Base-by-base conservation (phyloP, 2,797 vertebrate genomes). In the Anguilla pacifica region DNA sequence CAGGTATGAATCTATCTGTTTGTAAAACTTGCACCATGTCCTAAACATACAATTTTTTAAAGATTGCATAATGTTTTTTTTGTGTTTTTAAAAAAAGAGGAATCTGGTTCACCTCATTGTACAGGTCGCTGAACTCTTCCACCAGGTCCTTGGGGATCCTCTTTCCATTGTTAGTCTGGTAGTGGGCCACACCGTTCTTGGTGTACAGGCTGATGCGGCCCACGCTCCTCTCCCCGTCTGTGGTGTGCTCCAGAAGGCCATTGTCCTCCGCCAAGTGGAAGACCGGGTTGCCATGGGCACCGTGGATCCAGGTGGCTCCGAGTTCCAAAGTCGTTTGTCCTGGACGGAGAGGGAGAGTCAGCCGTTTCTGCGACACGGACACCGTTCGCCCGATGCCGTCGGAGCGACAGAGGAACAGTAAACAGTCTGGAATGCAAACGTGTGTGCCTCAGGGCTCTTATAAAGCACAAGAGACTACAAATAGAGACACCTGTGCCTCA, bases 71-170 rank as follows among this genome's bases (percentile, higher is more conserved):
- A 70, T 70, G n/a, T 2, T 9, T n/a, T 28, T 7, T 70, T 57
- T 15, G 15, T 25, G 5, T 74, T 31, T 74, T 79, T 7, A 19
- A 46, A 46, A 46, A 46, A 46, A 46, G 35, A 22, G 79, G 79
- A 25, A 10, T 49, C 6, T 82, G 22, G n/a, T 95, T 93, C 90
- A 99, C 99, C 97, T 99, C 97, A 90, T 99, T 98, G 97, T 99
- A 99, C 95, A 98, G 96, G 97, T 99, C 99, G 90, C 98, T 98
- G 97, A 99, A 99, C 97, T 99, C 99, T 96, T 99, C 99, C 97
- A 99, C 98, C 96, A 99, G 95, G 93, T 99, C 97, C 94, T 99
- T 99, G 92, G 99, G 98, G 95, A 99, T 98, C 94, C 99, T 96
- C 90, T 95, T 97, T 90, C 99, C 98, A 0, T 28, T 95, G 92